phyloP scores from a whole-genome alignment of 2,888 invertebrate genomes.

The Strigamia crassipes region DNA sequence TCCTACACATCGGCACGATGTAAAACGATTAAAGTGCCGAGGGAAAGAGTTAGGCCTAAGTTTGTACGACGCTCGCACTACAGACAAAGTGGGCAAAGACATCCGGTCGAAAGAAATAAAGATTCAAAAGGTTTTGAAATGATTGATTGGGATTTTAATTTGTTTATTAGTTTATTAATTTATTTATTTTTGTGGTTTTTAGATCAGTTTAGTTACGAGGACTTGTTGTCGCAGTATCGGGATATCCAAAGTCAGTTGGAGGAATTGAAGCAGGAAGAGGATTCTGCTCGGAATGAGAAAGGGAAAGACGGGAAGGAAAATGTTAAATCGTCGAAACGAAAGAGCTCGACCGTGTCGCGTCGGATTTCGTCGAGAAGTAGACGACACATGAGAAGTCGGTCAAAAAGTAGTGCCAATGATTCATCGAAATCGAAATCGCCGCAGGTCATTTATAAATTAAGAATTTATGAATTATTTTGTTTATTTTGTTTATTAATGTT shows the following conservation, averaged over 20 bases:
- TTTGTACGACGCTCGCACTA: neutral
- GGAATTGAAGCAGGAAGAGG: constrained; percentile 42
- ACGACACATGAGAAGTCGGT: neutral
- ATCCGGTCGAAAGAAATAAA: neutral
- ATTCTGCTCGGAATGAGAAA: neutral
- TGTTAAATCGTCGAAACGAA: neutral
- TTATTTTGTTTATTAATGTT: neutral
- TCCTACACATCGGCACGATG: neutral
- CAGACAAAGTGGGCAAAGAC: neutral
- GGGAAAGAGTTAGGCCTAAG: neutral
- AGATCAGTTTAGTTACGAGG: constrained; percentile 51
- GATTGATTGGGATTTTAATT: neutral
- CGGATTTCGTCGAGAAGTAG: neutral
- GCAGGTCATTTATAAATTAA: neutral
- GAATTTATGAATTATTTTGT: neutral
- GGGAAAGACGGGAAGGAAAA: constrained; percentile 17
- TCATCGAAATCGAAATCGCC: constrained; percentile 3
- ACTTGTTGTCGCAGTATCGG: constrained; percentile 48
- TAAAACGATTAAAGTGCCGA: neutral
- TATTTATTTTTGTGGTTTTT: constrained; percentile 50
- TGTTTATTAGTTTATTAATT: neutral
- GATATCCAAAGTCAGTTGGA: constrained; percentile 47
- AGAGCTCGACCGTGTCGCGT: neutral
- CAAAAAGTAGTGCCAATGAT: constrained; percentile 25
- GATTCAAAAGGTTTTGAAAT: neutral